Evolutionary conservation across 1,140 invertebrate species (phyloP).

Genomic region (Bombus polaris): DNA sequence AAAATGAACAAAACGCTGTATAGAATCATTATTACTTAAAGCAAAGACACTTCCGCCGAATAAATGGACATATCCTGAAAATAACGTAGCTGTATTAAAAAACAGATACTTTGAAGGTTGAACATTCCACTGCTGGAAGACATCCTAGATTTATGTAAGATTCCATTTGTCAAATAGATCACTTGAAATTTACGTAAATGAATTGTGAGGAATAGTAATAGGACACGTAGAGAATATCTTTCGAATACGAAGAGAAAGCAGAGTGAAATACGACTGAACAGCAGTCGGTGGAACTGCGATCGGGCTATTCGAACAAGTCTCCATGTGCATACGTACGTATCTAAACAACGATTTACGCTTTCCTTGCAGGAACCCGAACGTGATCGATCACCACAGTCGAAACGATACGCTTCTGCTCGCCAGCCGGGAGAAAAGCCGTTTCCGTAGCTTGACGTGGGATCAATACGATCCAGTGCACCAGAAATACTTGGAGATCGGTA

Average conservation of each 20-base stretch:
- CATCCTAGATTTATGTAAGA: not conserved
- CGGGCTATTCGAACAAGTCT: not conserved
- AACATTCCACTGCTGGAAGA: not conserved
- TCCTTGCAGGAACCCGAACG: constrained; percentile 91
- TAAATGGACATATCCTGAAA: not conserved
- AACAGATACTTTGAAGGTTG: not conserved
- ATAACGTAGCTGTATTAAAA: not conserved
- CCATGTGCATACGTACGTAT: not conserved
- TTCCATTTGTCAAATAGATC: not conserved
- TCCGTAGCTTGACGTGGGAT: constrained; percentile 93
- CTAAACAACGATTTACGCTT: constrained; percentile 19
- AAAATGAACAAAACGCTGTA: not conserved
- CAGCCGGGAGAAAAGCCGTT: constrained; percentile 92
- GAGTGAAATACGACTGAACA: not conserved
- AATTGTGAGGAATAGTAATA: not conserved
- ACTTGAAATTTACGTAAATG: not conserved
- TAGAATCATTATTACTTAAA: not conserved
- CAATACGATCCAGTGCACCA: constrained; percentile 95
- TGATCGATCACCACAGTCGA: constrained; percentile 86
- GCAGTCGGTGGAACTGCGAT: not conserved
- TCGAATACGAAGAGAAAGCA: not conserved
- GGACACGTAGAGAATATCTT: not conserved
- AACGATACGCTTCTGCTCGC: constrained; percentile 88
- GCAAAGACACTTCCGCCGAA: not conserved
- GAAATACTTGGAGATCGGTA: constrained; percentile 96